Evolutionary conservation across 2,797 vertebrate genomes (phyloP), one percentile per base, ranked within the genome.

Genomic region (Hyperoplus lanceolatus): DNA sequence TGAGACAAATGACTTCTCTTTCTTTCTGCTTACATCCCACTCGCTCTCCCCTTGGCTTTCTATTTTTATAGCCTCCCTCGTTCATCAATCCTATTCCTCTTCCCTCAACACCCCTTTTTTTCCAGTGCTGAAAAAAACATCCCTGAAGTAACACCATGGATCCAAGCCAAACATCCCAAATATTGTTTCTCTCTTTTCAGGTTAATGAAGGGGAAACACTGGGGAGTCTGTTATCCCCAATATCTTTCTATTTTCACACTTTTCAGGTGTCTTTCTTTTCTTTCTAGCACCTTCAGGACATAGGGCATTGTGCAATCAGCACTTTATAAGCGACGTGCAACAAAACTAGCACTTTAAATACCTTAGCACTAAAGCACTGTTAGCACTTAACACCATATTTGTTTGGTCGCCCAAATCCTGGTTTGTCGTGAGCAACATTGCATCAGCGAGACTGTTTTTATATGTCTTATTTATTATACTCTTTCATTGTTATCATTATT

Each of bases 31-130:
- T 80, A 68, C 79, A 64, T 73, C 79, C 61, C 68, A 12, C 48
- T 29, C 29, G 56, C 71, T 79, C 68, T 78, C 51, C 75, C 46
- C 51, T 73, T 66, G 4, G 66, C 85, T 85, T 89, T 90, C 87
- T 89, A 87, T 88, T 90, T 90, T 88, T 82, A 83, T 79, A 80
- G 64, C 57, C 55, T 57, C 66, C 57, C 76, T 83, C 85, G 83
- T 91, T 90, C 68, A 92, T 92, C 87, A 87, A 56, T 70, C 74
- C 75, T 65, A 64, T 82, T 75, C 79, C 61, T 65, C 73, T 79
- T 60, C 72, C 49, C 42, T 82, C 69, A 56, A 39, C 74, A 71
- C 49, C 38, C 66, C 29, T 21, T 48, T 69, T 42, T 46, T 38
- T 50, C 39, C 18, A 41, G 67, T 14, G 58, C 77, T 68, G 70